These are phyloP conservation scores for Listronotus oregonensis DNA, from an alignment of 1,140 invertebrate species.

Conservation along the genomic window DNA sequence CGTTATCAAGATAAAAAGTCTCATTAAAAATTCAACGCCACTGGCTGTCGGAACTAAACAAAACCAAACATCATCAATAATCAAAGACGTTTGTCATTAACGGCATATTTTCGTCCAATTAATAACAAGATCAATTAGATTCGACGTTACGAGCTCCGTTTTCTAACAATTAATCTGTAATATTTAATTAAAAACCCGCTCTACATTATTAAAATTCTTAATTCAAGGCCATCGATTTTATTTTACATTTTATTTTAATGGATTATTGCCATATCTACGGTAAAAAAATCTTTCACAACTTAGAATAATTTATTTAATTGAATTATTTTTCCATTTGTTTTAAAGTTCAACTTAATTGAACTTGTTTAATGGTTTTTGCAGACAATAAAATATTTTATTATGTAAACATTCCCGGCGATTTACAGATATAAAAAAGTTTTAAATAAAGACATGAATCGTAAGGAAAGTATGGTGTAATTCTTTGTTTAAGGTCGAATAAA, in stretches of 20 bases:
- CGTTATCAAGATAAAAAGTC: too few species aligned
- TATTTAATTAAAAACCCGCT: constrained; percentile 23
- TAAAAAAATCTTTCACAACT: constrained; percentile 20
- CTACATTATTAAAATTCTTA: constrained; percentile 20
- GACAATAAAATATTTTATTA: constrained; percentile 16
- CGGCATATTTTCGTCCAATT: constrained; percentile 18
- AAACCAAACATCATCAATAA: constrained; percentile 13
- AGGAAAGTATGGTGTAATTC: too few species aligned
- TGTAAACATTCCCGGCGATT: constrained; percentile 5
- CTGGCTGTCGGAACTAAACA: constrained; percentile 5
- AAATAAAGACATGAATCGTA: not conserved
- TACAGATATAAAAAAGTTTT: not conserved
- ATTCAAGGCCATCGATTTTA: constrained; percentile 17
- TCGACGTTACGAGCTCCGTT: constrained; percentile 9
- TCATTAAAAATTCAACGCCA: not conserved
- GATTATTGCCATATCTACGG: constrained; percentile 14
- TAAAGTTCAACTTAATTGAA: constrained; percentile 25
- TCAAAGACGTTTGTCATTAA: constrained; percentile 17
- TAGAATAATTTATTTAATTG: constrained; percentile 16
- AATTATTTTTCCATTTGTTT: constrained; percentile 19
- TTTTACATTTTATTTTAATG: constrained; percentile 18
- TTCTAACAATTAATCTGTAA: constrained; percentile 19
- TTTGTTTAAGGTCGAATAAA: too few species aligned
- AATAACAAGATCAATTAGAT: constrained; percentile 18
- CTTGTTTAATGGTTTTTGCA: constrained; percentile 17